phyloP scores from a whole-genome alignment of 1,140 invertebrate genomes.

The Lepidostoma basale region DNA sequence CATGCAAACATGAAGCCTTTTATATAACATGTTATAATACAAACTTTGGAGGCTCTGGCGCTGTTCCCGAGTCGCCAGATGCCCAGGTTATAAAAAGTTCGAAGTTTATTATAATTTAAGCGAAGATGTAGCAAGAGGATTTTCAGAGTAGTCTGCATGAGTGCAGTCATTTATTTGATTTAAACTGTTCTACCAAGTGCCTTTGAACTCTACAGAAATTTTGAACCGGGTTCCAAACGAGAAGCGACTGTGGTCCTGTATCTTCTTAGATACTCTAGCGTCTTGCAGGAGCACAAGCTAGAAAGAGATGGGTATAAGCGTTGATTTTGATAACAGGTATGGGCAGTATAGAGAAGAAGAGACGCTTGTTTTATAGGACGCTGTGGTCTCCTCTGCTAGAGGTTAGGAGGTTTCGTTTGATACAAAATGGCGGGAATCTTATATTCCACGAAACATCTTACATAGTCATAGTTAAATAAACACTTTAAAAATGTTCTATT shows the following conservation, averaged over 20 bases:
- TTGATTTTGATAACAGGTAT: constrained; percentile 17
- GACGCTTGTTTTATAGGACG: not conserved
- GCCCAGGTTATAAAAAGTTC: not conserved
- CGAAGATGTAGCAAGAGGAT: not conserved
- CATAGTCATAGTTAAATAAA: no score
- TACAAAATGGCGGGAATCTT: constrained; percentile 25
- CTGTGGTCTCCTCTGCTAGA: not conserved
- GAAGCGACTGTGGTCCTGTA: not conserved
- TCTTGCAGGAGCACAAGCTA: not conserved
- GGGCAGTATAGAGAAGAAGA: not conserved
- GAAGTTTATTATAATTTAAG: not conserved
- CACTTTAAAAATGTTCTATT: no score
- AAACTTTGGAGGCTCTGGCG: not conserved
- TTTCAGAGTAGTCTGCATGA: not conserved
- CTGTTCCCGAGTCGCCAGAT: not conserved
- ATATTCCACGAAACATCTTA: no score
- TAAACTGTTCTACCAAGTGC: not conserved
- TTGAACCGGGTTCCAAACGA: not conserved
- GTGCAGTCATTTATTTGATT: not conserved
- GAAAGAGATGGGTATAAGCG: constrained; percentile 4
- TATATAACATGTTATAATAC: no score
- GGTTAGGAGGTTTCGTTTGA: constrained; percentile 2
- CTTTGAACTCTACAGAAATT: not conserved
- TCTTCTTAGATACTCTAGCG: not conserved
- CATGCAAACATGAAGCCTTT: not conserved